Conservation (phyloP, 2,888 invertebrate genomes). For the Malthinus flaveolus region DNA sequence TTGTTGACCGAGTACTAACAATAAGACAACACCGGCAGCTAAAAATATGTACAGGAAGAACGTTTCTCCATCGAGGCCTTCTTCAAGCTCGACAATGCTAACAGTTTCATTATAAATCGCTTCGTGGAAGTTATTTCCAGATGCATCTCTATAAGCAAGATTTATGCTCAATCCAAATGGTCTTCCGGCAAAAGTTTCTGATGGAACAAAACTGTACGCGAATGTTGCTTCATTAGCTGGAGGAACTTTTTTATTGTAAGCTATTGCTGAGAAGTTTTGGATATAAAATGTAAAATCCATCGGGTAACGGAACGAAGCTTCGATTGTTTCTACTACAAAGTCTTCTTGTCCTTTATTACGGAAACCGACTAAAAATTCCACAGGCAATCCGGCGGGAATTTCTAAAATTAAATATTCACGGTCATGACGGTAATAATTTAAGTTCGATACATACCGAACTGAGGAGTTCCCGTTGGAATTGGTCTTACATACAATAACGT, state of each 20-base stretch:
- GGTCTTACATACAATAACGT: conserved; percentile 88
- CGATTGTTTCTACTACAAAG: conserved; percentile 89
- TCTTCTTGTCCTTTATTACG: conserved; percentile 91
- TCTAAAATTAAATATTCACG: conserved; percentile 59
- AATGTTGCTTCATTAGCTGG: conserved; percentile 93
- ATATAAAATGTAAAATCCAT: conserved; percentile 98
- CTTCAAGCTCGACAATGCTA: conserved; percentile 93
- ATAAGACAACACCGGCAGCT: conserved; percentile 83
- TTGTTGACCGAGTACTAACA: conserved; percentile 88
- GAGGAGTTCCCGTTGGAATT: conserved; percentile 62
- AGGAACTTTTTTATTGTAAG: conserved; percentile 85
- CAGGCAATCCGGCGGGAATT: conserved; percentile 87
- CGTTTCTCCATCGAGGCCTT: conserved; percentile 95
- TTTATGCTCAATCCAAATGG: conserved; percentile 95
- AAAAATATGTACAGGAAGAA: conserved; percentile 97
- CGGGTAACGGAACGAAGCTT: conserved; percentile 98
- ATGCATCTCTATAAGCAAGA: conserved; percentile 83
- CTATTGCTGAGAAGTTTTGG: conserved; percentile 94
- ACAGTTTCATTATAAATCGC: conserved; percentile 98
- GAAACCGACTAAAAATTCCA: conserved; percentile 96
- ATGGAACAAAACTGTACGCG: conserved; percentile 92
- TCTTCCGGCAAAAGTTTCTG: conserved; percentile 94
- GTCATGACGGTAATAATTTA: too few species aligned
- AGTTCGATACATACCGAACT: conserved; percentile 61
- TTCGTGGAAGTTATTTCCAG: conserved; percentile 72